phyloP scores from a whole-genome alignment of 2,888 invertebrate genomes.

The Megalurothrips usitatus region DNA sequence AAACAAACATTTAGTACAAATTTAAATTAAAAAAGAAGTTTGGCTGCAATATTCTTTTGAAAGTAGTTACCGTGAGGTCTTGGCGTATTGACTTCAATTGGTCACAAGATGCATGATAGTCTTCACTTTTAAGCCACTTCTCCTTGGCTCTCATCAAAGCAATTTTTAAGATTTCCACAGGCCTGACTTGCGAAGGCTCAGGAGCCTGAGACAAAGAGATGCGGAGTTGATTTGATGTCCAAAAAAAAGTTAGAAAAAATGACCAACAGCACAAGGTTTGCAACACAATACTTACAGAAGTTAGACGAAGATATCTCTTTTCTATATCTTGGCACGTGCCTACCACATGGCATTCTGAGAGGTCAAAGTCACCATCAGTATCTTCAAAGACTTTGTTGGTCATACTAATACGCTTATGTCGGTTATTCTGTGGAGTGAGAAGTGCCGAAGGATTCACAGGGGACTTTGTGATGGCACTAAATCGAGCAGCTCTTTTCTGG shows the following conservation, averaged over 20 bases:
- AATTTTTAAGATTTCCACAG: conserved; percentile 75
- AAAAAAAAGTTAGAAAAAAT: neutral
- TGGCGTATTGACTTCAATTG: conserved; percentile 98
- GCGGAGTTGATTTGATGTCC: conserved; percentile 10
- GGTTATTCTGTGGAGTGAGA: conserved; percentile 30
- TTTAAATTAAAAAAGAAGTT: conserved; percentile 38
- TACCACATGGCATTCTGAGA: conserved; percentile 78
- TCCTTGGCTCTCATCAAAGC: conserved; percentile 87
- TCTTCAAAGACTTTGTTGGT: conserved; percentile 51
- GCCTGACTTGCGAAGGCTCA: conserved; percentile 84
- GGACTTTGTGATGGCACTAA: conserved; percentile 51
- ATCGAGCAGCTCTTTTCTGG: conserved; percentile 85
- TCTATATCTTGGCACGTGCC: conserved; percentile 93
- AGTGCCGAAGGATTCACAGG: conserved; percentile 30
- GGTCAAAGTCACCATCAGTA: conserved; percentile 66
- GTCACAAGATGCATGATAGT: conserved; percentile 96
- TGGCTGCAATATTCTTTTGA: conserved; percentile 33
- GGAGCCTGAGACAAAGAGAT: conserved; percentile 65
- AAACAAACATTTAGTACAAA: conserved; percentile 32
- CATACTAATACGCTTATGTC: conserved; percentile 28
- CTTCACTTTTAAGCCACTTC: conserved; percentile 83
- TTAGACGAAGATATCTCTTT: conserved; percentile 92
- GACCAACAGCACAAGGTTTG: too few relatives aligned
- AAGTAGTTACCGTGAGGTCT: conserved; percentile 83
- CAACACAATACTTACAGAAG: conserved; percentile 54